These are phyloP conservation scores for Dolichopus griseipennis DNA, from an alignment of 2,888 invertebrate species.

Conservation along the genomic window DNA sequence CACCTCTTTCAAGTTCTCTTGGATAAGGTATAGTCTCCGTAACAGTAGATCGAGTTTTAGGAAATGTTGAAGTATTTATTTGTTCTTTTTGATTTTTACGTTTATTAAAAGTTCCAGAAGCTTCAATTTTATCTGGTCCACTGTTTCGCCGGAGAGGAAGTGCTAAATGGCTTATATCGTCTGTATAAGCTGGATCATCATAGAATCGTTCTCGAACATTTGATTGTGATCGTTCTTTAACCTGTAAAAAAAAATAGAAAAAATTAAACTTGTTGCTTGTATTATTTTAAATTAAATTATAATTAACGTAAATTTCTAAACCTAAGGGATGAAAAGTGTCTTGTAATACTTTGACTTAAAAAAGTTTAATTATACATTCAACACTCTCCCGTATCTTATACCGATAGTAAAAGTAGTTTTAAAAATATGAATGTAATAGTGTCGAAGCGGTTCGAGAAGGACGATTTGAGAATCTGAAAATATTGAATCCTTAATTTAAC, in stretches of 20 bases:
- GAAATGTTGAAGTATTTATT: conserved; percentile 5
- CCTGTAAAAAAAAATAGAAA: conserved; percentile 26
- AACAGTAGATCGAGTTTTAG: not conserved
- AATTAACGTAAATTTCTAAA: too few relatives aligned
- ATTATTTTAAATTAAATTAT: too few relatives aligned
- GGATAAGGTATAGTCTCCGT: not conserved
- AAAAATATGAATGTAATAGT: too few relatives aligned
- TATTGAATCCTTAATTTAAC: too few relatives aligned
- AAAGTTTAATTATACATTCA: too few relatives aligned
- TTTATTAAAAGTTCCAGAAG: conserved; percentile 13
- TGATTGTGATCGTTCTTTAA: conserved; percentile 38
- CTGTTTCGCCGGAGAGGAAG: conserved; percentile 37
- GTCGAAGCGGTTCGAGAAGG: too few relatives aligned
- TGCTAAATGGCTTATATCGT: conserved; percentile 42
- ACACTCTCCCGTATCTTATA: too few relatives aligned
- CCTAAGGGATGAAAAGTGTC: too few relatives aligned
- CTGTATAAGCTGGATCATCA: conserved; percentile 43
- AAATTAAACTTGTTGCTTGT: not conserved
- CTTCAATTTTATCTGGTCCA: conserved; percentile 27
- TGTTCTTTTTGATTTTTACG: conserved; percentile 13
- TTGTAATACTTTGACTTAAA: too few relatives aligned
- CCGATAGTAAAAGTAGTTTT: too few relatives aligned
- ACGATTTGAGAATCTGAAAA: too few relatives aligned
- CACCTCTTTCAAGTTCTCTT: conserved; percentile 13
- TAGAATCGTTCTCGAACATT: conserved; percentile 41